phyloP scores from a whole-genome alignment of 1,140 invertebrate genomes.

The Brachystomella parvula region DNA sequence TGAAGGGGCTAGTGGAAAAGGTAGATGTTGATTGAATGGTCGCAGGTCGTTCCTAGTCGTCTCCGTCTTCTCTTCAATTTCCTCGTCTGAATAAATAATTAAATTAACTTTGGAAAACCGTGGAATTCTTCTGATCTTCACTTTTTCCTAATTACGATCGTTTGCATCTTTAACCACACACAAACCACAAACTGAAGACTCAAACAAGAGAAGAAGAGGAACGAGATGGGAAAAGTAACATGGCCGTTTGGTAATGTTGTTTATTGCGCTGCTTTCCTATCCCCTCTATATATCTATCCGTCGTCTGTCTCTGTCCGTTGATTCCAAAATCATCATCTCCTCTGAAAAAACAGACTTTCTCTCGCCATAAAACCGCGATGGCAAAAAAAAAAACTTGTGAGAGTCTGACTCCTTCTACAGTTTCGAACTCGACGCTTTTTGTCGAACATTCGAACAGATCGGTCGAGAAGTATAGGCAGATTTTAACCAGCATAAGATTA shows the following conservation, averaged over 20 bases:
- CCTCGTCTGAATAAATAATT: neutral
- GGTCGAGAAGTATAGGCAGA: no score
- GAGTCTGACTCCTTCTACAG: no score
- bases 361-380: no score
- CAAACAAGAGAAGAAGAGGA: neutral
- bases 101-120: neutral
- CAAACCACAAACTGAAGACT: neutral
- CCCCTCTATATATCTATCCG: no score
- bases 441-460: no score
- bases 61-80: neutral
- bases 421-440: no score
- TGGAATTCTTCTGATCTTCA: neutral
- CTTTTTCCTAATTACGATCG: neutral
- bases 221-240: neutral
- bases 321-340: no score
- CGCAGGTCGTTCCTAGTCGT: neutral
- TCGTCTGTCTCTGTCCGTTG: no score
- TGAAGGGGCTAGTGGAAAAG: neutral
- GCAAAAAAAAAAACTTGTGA: no score
- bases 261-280: neutral
- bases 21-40: neutral
- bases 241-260: neutral
- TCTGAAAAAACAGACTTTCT: no score
- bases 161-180: neutral
- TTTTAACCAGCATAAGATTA: no score